Evolutionary conservation across 2,113 vertebrate species (phyloP), one percentile per base, ranked within the genome.

Genomic region (Caranx melampygus): DNA sequence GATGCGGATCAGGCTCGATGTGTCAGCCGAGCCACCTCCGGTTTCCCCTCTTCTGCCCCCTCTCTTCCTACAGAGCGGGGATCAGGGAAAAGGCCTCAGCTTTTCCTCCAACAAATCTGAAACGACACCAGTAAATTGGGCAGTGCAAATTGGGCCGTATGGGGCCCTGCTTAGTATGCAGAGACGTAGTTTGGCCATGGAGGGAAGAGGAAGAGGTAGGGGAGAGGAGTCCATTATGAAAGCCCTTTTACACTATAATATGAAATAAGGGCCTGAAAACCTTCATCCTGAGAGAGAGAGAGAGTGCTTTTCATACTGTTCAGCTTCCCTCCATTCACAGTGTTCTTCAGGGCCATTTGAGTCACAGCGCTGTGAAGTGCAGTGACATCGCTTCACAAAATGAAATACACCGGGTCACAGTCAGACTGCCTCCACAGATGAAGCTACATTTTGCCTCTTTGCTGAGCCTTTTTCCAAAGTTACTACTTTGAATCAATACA

Each of bases 71-170:
- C 55, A 60, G 88, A 68, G 76, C 42, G 34, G 26, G 64, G 64
- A 86, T 79, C 83, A 86, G 68, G 68, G 44, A 85, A 65, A 84
- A 63, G 69, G 78, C 70, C 77, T 72, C 70, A 77, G 83, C 81
- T 83, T 85, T 84, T 74, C 75, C 79, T 72, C 83, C 61, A 69
- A 87, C 90, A 94, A 94, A 95, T 95, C 80, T 84, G 88, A 95
- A 92, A 89, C 67, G 90, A 94, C 91, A 87, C 80, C 86, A 81
- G 86, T 85, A 92, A 94, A 94, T 93, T 93, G 92, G 81, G 62
- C 62, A 63, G 88, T 74, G 83, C 83, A 94, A 93, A 93, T 90
- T 85, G 89, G 89, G 85, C 82, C 86, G 73, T 88, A 87, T 89
- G 89, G 86, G 81, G 85, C 77, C 81, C 87, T 89, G 89, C 79